These are phyloP conservation scores for Cacoxenus indagator DNA, from an alignment of 2,888 invertebrate genomes.

Conservation along the genomic window DNA sequence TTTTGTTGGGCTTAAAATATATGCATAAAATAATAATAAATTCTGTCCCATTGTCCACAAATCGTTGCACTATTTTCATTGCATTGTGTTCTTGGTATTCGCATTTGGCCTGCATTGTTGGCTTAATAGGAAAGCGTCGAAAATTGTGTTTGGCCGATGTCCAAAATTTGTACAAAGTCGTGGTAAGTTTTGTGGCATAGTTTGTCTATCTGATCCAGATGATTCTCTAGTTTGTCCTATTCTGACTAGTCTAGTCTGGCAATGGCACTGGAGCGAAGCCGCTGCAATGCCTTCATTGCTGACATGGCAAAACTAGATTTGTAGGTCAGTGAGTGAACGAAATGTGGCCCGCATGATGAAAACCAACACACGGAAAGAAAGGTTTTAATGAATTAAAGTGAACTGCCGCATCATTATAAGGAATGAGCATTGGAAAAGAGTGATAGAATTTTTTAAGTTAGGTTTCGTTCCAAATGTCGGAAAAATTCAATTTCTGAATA, in stretches of 20 bases:
- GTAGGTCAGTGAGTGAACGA: neutral
- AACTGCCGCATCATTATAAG: too few relatives aligned
- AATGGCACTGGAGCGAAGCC: too few relatives aligned
- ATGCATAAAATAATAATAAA: too few relatives aligned
- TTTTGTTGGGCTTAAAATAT: too few relatives aligned
- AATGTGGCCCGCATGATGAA: neutral
- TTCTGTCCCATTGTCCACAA: too few relatives aligned
- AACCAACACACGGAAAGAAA: neutral
- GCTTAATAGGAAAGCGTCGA: too few relatives aligned
- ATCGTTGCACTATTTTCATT: neutral
- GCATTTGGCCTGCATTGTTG: neutral
- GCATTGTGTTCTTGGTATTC: neutral
- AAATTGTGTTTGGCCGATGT: conserved; percentile 3
- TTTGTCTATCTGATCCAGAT: neutral
- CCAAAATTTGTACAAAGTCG: neutral
- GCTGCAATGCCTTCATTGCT: neutral
- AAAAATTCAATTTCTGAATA: neutral
- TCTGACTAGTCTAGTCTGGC: too few relatives aligned
- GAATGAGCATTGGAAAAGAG: too few relatives aligned
- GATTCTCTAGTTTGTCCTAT: too few relatives aligned
- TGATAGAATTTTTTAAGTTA: neutral
- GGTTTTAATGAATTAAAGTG: neutral
- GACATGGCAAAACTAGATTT: neutral
- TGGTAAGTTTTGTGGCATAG: neutral
- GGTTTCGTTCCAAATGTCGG: neutral